Conservation (phyloP, 2,888 invertebrate species). For the Cremastinae sp. region DNA sequence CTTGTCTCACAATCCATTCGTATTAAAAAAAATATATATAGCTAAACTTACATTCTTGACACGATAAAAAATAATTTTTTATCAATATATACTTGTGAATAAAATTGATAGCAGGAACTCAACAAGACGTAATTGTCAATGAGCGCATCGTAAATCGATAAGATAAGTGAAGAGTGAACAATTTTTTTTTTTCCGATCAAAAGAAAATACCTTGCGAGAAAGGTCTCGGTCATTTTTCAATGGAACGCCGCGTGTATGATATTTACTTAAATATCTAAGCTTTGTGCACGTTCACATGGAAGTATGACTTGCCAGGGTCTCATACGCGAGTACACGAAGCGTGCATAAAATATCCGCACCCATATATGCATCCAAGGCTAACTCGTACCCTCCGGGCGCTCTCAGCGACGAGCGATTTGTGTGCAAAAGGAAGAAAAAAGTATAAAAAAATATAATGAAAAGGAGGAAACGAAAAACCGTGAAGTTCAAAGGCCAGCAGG, state of each 20-base stretch:
- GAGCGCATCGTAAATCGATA: no score
- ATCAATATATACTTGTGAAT: no score
- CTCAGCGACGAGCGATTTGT: slow-evolving; percentile 34
- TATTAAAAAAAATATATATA: no score
- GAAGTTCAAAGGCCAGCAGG: slow-evolving; percentile 51
- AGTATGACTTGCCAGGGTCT: slow-evolving; percentile 13
- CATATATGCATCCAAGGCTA: slow-evolving; percentile 37
- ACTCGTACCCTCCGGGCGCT: slow-evolving; percentile 47
- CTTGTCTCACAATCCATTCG: no score
- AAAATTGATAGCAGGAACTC: no score
- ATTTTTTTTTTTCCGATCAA: not conserved
- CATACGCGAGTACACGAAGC: slow-evolving; percentile 24
- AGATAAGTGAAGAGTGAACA: not conserved
- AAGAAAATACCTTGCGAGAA: not conserved
- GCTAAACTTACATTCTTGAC: no score
- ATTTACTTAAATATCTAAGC: not conserved
- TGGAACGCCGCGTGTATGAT: not conserved
- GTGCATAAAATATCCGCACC: slow-evolving; percentile 51
- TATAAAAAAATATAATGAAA: no score
- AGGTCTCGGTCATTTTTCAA: not conserved
- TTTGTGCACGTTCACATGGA: not conserved
- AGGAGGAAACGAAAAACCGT: no score
- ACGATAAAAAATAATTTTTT: no score
- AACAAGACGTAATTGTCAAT: no score
- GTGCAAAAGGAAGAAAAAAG: no score